These are phyloP conservation scores for Pogoniulus pusillus DNA, from an alignment of 2,797 vertebrate species.

Conservation along the genomic window DNA sequence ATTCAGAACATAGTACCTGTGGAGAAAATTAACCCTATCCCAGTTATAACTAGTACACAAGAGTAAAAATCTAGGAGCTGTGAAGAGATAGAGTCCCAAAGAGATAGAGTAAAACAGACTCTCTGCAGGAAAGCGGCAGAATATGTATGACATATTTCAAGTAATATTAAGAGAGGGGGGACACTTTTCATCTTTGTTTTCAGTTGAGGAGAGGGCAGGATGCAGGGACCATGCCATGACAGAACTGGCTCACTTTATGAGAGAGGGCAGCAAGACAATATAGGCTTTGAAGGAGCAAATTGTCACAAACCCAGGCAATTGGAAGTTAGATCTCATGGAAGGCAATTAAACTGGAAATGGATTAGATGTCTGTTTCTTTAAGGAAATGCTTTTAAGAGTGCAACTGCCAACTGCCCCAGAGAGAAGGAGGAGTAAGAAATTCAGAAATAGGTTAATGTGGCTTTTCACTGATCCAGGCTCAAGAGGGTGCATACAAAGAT, in stretches of 20 bases:
- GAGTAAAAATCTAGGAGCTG: not conserved
- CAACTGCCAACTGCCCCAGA: not conserved
- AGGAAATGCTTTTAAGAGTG: not conserved
- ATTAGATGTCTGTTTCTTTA: not conserved
- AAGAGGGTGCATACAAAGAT: not conserved
- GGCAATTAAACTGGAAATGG: not conserved
- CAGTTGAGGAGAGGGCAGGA: not conserved
- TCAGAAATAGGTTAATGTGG: not conserved
- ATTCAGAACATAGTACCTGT: not conserved
- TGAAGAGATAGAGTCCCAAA: not conserved
- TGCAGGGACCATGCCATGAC: not conserved
- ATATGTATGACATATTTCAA: not conserved
- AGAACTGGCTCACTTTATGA: not conserved
- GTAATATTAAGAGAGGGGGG: not conserved
- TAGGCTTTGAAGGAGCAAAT: not conserved
- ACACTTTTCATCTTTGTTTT: not conserved
- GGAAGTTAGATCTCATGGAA: not conserved
- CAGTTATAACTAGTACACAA: not conserved
- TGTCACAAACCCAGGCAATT: not conserved
- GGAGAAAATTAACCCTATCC: not conserved
- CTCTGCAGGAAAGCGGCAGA: not conserved
- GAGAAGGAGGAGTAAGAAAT: not conserved
- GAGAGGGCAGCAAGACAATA: not conserved
- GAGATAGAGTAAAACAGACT: not conserved
- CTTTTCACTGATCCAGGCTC: not conserved